These are phyloP conservation scores for Cryptoprocta ferox DNA, from an alignment of 2,797 vertebrate genomes.

Conservation along the genomic window DNA sequence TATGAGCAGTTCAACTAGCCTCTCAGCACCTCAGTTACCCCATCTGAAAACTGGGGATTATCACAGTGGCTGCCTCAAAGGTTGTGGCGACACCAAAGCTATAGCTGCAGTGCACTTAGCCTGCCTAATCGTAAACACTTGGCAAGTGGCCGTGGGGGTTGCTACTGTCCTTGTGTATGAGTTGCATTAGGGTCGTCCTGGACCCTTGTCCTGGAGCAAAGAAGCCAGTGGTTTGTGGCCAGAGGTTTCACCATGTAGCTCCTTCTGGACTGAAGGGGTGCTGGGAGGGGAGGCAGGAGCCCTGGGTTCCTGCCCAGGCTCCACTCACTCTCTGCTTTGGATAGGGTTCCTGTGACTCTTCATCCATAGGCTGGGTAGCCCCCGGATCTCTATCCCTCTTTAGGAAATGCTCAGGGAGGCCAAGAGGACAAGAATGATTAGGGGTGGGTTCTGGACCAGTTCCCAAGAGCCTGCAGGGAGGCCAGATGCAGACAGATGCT, in stretches of 20 bases:
- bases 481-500: neutral
- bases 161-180: fast-evolving
- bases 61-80: neutral
- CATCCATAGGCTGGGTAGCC: neutral
- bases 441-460: neutral
- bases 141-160: neutral
- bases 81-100: no score
- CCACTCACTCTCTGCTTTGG: neutral
- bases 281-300: neutral
- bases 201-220: neutral
- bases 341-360: neutral
- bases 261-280: neutral
- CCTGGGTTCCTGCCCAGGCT: neutral
- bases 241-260: neutral
- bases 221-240: neutral
- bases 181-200: neutral
- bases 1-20: neutral
- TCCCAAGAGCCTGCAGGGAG: neutral
- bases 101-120: fast-evolving
- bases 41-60: neutral
- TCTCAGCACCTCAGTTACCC: neutral
- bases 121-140: neutral
- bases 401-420: neutral
- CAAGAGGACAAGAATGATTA: neutral
- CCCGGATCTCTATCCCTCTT: neutral